A percentile compares a stretch with the other conserved stretches of the same genome.
phyloP scores from a whole-genome alignment of 2,888 invertebrate genomes.

The Herminia tarsipennalis region DNA sequence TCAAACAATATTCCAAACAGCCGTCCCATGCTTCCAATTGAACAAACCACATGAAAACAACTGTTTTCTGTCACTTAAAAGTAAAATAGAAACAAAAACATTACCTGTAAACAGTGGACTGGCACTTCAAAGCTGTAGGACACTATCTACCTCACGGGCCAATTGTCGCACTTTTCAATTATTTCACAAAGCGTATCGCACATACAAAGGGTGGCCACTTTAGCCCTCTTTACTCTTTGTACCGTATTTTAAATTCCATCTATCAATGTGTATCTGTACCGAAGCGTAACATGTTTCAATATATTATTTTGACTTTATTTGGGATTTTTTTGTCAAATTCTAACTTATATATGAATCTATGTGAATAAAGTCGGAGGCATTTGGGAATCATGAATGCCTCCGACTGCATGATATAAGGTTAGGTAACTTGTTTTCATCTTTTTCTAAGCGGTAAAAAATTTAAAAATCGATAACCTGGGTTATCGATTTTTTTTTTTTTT shows the following conservation, averaged over 20 bases:
- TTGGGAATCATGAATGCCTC: too few species aligned
- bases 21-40: background rate
- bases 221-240: constrained; percentile 64
- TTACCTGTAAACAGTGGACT: constrained; percentile 20
- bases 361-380: too few species aligned
- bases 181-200: constrained; percentile 59
- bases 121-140: constrained; percentile 56
- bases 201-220: constrained; percentile 72
- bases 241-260: constrained; percentile 58
- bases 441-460: too few species aligned
- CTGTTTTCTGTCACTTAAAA: constrained; percentile 22
- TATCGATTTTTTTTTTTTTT: too few species aligned
- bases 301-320: background rate
- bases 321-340: too few species aligned
- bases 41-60: constrained; percentile 9
- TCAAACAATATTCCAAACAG: background rate
- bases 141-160: constrained; percentile 63
- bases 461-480: too few species aligned
- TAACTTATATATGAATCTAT: too few species aligned
- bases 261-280: constrained; percentile 32
- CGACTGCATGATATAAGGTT: too few species aligned
- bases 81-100: constrained; percentile 31
- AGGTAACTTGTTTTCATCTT: too few species aligned
- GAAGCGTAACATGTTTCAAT: constrained; percentile 21
- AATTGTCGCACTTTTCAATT: constrained; percentile 71